Evolutionary conservation across 2,113 vertebrate genomes (phyloP), one percentile per base, ranked within the genome.

Genomic region (Hassar affinis): DNA sequence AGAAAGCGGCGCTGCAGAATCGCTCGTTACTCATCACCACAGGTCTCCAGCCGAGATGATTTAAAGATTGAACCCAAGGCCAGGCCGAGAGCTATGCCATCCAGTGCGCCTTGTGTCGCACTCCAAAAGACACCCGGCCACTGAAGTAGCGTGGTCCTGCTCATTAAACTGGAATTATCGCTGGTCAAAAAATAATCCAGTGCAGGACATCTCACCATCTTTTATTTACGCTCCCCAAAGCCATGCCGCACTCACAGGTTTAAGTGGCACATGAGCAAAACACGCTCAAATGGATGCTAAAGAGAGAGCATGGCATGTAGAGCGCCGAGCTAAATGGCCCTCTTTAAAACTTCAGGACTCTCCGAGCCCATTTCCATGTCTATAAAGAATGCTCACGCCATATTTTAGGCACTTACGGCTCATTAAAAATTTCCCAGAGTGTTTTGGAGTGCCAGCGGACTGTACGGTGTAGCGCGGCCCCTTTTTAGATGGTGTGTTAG

Each of bases 331-430:
- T 88, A 86, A 89, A 86, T 86, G 82, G 79, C 85, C 88, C 86
- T 85, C 87, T 87, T 79, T 82, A 87, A 51, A 79, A 83, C 87
- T 86, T 88, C 75, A 81, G 88, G 89, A 88, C 89, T 92, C 92
- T 81, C 88, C 87, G 90, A 83, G 90, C 90, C 88, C 83, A 83
- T 89, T 90, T 89, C 91, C 91, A 92, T 89, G 89, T 91, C 89
- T 89, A 91, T 92, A 86, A 90, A 92, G 92, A 93, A 93, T 90
- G 90, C 90, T 90, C 88, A 88, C 90, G 85, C 89, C 86, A 38
- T 92, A 91, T 92, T 94, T 94, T 91, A 93, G 93, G 92, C 92
- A 94, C 93, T 94, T 94, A 93, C 90, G 90, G 86, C 91, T 93
- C 92, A 93, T 93, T 90, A 94, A 93, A 93, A 91, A 93, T 94